Percentiles rank a stretch among this genome's conserved stretches.
Conservation (phyloP, 1,140 invertebrate species). For the Drosophila pandora region DNA sequence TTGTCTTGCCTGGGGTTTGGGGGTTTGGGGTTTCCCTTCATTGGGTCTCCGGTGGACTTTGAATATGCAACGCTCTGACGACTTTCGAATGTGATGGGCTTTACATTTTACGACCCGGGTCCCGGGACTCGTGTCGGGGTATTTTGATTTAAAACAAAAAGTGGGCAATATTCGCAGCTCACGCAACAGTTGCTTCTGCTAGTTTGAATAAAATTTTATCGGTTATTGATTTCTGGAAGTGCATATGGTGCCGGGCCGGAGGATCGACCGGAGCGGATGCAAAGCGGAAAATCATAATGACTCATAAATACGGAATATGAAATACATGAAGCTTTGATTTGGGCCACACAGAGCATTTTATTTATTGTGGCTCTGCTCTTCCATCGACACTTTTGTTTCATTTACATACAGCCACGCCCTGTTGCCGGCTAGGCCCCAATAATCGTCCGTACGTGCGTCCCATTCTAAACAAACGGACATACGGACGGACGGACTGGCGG, state of each 20-base stretch:
- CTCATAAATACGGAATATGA: conserved; percentile 52
- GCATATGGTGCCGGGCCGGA: conserved; percentile 40
- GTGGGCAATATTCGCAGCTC: conserved; percentile 9
- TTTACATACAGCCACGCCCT: conserved; percentile 43
- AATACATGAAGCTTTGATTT: conserved; percentile 35
- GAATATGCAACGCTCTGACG: conserved; percentile 69
- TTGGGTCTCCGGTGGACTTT: conserved; percentile 31
- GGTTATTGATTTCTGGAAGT: conserved; percentile 44
- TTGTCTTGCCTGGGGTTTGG: conserved; percentile 7
- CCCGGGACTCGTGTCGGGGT: not conserved
- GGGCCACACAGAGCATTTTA: conserved; percentile 29
- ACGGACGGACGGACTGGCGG: conserved; percentile 8
- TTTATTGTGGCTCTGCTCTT: conserved; percentile 38
- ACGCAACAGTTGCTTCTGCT: conserved; percentile 35
- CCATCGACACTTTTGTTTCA: conserved; percentile 37
- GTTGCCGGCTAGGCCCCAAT: conserved; percentile 60
- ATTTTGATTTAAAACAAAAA: conserved; percentile 37
- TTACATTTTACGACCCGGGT: conserved; percentile 61
- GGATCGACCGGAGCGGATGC: conserved; percentile 13
- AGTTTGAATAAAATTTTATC: conserved; percentile 48
- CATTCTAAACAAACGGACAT: conserved; percentile 56
- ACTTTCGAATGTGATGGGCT: conserved; percentile 70
- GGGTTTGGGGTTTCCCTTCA: conserved; percentile 30
- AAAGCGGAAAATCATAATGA: conserved; percentile 59
- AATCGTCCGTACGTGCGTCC: conserved; percentile 71